phyloP scores from a whole-genome alignment of 2,113 vertebrate species.

The Brevimyrus niger region DNA sequence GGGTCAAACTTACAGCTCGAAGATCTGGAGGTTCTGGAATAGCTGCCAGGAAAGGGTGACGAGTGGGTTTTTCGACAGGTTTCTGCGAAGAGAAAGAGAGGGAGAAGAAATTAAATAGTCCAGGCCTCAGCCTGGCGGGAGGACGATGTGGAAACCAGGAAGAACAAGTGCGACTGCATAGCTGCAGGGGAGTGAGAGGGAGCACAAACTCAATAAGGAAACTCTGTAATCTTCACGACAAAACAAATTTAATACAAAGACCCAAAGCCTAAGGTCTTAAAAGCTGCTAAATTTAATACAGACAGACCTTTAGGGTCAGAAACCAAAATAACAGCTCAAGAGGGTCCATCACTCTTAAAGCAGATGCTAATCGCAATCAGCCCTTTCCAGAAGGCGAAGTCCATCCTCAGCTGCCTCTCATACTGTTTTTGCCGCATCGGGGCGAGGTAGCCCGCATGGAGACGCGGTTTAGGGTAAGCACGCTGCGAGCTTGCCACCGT shows the following conservation, averaged over 20 bases:
- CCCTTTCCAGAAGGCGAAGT: constrained; percentile 3
- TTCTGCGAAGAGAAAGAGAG: constrained; percentile 52
- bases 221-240: constrained; percentile 38
- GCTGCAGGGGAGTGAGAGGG: constrained; percentile 14
- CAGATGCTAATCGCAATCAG: not conserved
- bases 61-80: constrained; percentile 78
- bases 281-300: constrained; percentile 33
- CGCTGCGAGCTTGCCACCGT: not conserved
- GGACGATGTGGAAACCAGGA: constrained; percentile 28
- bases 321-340: constrained; percentile 18
- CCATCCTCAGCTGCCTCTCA: not conserved
- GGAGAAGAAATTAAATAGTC: constrained; percentile 5
- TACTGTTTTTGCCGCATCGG: not conserved
- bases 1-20: constrained; percentile 71
- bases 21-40: constrained; percentile 77
- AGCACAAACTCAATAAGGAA: constrained; percentile 30
- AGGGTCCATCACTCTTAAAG: constrained; percentile 15
- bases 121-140: not conserved
- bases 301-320: constrained; percentile 2
- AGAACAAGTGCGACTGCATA: not conserved
- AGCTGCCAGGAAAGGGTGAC: constrained; percentile 78
- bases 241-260: constrained; percentile 36
- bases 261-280: constrained; percentile 25
- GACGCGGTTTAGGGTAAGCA: not conserved
- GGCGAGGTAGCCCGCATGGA: not conserved